Conservation (phyloP, 2,888 invertebrate genomes). For the Cinara cedri region DNA sequence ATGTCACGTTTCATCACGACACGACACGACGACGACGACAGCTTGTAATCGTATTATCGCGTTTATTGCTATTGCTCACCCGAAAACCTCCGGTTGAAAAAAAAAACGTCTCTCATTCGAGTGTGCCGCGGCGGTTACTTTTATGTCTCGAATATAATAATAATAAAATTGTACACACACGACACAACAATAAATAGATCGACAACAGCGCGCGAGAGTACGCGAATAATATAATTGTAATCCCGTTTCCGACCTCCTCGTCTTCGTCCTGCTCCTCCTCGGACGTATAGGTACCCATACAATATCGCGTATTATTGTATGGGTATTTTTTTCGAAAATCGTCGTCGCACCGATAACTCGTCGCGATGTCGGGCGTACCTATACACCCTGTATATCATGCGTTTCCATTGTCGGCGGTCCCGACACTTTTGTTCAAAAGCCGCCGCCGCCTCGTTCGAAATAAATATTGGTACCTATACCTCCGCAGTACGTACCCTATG, state of each 20-base stretch:
- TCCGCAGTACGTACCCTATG: background rate
- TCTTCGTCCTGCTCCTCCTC: too few species aligned
- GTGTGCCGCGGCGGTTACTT: slow-evolving; percentile 40
- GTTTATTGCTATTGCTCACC: background rate
- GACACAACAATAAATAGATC: background rate
- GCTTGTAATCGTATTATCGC: too few species aligned
- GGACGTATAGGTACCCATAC: too few species aligned
- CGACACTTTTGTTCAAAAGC: slow-evolving; percentile 30
- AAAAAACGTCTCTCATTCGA: slow-evolving; percentile 9
- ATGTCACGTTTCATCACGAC: too few species aligned
- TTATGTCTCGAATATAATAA: slow-evolving; percentile 9
- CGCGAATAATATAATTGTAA: too few species aligned
- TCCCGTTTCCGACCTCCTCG: too few species aligned
- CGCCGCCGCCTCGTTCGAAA: too few species aligned
- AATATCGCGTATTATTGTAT: too few species aligned
- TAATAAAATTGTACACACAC: background rate
- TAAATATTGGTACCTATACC: too few species aligned
- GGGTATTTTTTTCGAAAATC: background rate
- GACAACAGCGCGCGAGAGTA: background rate
- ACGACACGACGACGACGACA: too few species aligned
- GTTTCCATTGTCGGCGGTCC: slow-evolving; percentile 23
- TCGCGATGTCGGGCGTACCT: too few species aligned
- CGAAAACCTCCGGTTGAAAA: slow-evolving; percentile 15
- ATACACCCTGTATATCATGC: background rate
- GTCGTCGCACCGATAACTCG: slow-evolving; percentile 19